Conservation (phyloP, 2,888 invertebrate genomes). For the Nipponacmea schrenckii region DNA sequence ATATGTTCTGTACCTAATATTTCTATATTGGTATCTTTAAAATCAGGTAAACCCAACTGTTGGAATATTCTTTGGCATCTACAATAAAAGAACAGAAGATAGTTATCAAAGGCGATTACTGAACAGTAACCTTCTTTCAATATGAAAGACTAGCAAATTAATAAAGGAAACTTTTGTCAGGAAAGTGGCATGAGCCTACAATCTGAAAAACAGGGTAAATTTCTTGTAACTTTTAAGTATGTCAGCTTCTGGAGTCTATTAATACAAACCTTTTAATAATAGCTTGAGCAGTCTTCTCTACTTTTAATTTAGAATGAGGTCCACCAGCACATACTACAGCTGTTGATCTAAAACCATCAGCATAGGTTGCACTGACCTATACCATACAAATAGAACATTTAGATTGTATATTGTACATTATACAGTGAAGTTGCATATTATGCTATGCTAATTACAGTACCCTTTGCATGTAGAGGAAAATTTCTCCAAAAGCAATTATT, state of each 20-base stretch:
- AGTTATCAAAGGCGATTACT: not conserved
- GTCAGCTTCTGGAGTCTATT: too few relatives aligned
- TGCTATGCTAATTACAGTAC: too few relatives aligned
- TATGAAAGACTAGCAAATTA: not conserved
- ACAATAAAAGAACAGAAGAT: constrained; percentile 18
- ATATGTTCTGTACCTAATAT: constrained; percentile 68
- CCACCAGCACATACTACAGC: constrained; percentile 69
- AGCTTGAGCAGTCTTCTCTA: constrained; percentile 68
- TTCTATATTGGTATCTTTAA: constrained; percentile 66
- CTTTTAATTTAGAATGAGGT: constrained; percentile 67
- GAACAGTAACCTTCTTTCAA: not conserved
- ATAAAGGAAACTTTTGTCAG: not conserved
- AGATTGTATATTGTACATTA: too few relatives aligned
- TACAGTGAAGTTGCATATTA: too few relatives aligned
- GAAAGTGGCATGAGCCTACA: not conserved
- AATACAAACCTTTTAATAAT: constrained; percentile 67
- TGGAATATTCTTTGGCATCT: constrained; percentile 63
- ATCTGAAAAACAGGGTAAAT: not conserved
- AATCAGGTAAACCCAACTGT: constrained; percentile 65
- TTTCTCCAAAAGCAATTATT: too few relatives aligned
- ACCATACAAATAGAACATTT: too few relatives aligned
- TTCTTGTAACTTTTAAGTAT: too few relatives aligned
- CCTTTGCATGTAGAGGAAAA: too few relatives aligned
- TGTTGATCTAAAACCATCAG: constrained; percentile 69
- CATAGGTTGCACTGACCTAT: constrained; percentile 69